phyloP scores from a whole-genome alignment of 2,113 vertebrate species.

The Theristicus caerulescens region DNA sequence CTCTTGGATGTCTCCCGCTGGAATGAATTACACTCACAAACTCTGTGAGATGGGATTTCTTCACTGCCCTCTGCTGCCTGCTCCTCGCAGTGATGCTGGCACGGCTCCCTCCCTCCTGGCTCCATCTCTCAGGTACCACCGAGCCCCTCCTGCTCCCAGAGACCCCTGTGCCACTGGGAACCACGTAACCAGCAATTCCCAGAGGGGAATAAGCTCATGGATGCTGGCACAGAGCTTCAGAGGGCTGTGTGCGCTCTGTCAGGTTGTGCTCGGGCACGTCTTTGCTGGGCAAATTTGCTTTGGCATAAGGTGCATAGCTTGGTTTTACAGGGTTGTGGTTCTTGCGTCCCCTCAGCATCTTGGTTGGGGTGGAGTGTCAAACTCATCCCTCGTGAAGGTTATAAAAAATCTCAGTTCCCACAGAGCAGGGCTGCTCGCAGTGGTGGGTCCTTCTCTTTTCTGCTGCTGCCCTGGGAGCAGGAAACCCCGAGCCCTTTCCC shows the following conservation, averaged over 20 bases:
- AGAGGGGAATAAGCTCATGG: fast-evolving
- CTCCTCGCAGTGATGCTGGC: not conserved
- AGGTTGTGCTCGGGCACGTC: fast-evolving
- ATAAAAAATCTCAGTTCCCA: not conserved
- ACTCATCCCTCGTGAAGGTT: fast-evolving
- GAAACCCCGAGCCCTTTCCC: not conserved
- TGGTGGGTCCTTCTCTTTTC: fast-evolving
- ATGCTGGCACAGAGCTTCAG: not conserved
- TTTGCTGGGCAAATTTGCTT: not conserved
- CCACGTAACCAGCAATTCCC: fast-evolving
- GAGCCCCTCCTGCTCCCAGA: not conserved
- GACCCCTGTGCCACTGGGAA: fast-evolving
- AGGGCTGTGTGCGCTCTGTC: fast-evolving
- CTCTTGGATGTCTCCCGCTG: constrained; percentile 41
- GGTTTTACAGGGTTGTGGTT: fast-evolving
- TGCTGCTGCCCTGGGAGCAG: not conserved
- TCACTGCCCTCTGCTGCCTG: constrained; percentile 30
- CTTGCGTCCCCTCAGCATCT: fast-evolving
- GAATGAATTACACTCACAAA: not conserved
- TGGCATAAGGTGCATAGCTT: fast-evolving
- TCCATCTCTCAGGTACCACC: not conserved
- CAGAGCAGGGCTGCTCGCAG: not conserved
- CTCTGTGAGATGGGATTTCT: not conserved
- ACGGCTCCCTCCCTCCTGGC: not conserved
- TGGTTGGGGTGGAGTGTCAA: not conserved